Evolutionary conservation across 2,797 vertebrate species (phyloP), one percentile per base, ranked within the genome.

Genomic region (Mus spretus): DNA sequence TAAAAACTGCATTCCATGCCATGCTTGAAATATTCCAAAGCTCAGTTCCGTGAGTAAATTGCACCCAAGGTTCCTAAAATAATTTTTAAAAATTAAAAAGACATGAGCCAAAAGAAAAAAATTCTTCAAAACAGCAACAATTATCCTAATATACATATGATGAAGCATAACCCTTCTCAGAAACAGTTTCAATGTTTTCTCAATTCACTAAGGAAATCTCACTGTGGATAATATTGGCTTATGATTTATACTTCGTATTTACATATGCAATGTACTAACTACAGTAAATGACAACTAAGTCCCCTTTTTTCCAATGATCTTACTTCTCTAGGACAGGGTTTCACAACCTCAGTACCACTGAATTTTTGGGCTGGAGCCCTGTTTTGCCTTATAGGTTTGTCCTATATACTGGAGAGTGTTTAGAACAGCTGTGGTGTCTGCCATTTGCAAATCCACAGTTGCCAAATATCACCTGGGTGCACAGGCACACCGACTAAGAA

Each of bases 1-100:
- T 63, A 98, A 96, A 96, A 98, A 98, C 92, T 97, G 98, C 97
- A 98, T 92, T 70, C 98, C 94, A 0, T 98, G 98, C 98, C 98
- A 98, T 10, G 98, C 94, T 88, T 96, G 93, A 97, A 98, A 98
- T 3, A 97, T 96, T 90, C 96, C 84, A 0, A 96, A 96, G n/a
- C 0, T 78, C 86, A 98, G 91, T 47, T 40, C 89, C 0, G 19
- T 95, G 77, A 98, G 80, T 75, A 94, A 74, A 82, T 98, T 99
- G 78, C 96, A 96, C 13, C 91, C 12, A 40, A 98, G 98, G 92
- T 98, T 98, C 95, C 98, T 98, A 67, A 50, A 85, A 24, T n/a
- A 34, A 67, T 34, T 77, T 47, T 97, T 98, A 31, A 93, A 93
- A 67, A 67, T 67, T 50, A 96, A 96, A 40, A 87, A 67, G 19